Conservation (phyloP, 1,140 invertebrate species). For the Doryteuthis pealeii region DNA sequence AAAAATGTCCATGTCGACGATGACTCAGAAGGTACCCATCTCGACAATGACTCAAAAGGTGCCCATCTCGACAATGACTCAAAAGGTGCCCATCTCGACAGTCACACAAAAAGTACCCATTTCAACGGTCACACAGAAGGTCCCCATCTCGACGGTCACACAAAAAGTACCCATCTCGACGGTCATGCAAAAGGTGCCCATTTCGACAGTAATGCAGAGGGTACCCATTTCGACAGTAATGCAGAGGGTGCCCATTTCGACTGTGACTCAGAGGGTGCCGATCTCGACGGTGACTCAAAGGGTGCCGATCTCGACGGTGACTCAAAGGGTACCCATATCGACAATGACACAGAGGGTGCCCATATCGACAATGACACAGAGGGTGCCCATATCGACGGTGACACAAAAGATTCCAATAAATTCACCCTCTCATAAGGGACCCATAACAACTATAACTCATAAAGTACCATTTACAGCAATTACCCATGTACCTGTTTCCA, state of each 20-base stretch:
- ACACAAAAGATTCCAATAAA: neutral
- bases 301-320: neutral
- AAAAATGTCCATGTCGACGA: neutral
- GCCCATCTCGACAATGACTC: neutral
- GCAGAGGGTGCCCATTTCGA: neutral
- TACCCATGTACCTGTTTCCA: neutral
- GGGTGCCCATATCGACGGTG: neutral
- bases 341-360: neutral
- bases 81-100: neutral
- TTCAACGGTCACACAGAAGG: neutral
- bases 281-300: neutral
- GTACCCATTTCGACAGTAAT: neutral
- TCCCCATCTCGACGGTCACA: neutral
- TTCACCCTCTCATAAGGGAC: neutral
- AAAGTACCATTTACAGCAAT: neutral
- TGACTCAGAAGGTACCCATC: neutral
- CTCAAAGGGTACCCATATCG: neutral
- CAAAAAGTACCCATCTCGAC: neutral
- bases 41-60: conserved; percentile 1
- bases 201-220: too few relatives aligned
- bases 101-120: neutral
- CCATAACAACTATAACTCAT: too few relatives aligned
- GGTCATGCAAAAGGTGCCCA: neutral
- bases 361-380: neutral
- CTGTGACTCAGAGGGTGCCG: neutral